Conservation (phyloP, 2,888 invertebrate genomes). For the Plagodis dolabraria region DNA sequence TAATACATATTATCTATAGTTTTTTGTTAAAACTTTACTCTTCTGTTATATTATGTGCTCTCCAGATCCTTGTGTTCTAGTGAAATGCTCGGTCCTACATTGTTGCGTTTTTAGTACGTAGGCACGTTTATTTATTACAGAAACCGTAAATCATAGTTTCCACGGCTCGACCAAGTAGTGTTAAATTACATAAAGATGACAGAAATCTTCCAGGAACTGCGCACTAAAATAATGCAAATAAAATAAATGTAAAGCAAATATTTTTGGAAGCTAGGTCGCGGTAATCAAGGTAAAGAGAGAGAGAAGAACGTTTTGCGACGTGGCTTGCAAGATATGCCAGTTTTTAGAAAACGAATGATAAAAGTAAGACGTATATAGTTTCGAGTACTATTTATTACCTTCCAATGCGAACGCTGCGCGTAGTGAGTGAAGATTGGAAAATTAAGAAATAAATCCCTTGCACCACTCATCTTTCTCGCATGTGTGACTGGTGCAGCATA, state of each 20-base stretch:
- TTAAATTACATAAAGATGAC: slow-evolving; percentile 28
- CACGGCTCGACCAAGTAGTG: slow-evolving; percentile 12
- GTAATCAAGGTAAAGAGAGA: slow-evolving; percentile 6
- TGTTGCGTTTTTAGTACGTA: slow-evolving; percentile 18
- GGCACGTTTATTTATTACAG: slow-evolving; percentile 18
- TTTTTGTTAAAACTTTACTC: no score
- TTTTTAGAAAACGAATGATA: no score
- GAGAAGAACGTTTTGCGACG: no score
- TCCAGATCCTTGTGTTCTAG: background rate
- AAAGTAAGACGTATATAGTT: no score
- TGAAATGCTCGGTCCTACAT: slow-evolving; percentile 6
- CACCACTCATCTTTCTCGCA: no score
- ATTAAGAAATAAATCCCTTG: no score
- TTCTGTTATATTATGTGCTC: background rate
- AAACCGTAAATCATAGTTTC: slow-evolving; percentile 24
- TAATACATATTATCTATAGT: no score
- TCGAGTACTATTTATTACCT: no score
- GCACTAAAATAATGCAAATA: slow-evolving; percentile 13
- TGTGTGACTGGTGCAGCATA: no score
- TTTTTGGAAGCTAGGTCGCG: slow-evolving; percentile 14
- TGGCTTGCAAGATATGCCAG: no score
- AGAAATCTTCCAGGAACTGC: slow-evolving; percentile 21
- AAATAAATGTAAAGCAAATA: slow-evolving; percentile 18
- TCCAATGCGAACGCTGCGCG: no score
- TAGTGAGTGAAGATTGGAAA: no score